Evolutionary conservation across 2,888 invertebrate species (phyloP).

Genomic region (Leptinotarsa peninsularis): DNA sequence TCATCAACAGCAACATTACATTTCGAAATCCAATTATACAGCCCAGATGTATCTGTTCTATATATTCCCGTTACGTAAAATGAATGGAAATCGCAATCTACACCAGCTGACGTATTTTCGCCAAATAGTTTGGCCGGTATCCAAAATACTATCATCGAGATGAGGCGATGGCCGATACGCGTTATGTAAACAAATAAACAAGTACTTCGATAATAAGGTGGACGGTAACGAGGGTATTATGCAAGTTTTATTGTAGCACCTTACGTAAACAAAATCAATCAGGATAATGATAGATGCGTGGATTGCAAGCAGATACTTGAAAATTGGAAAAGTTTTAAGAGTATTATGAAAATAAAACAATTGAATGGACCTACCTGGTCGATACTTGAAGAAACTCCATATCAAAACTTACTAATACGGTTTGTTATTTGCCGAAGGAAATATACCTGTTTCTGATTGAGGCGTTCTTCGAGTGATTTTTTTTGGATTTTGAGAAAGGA

Average conservation of each 20-base stretch:
- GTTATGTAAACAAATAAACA: conserved; percentile 19
- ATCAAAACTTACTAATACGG: too few species aligned
- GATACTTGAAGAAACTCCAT: too few species aligned
- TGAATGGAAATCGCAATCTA: conserved; percentile 4
- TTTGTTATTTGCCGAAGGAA: too few species aligned
- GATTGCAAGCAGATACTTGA: neutral
- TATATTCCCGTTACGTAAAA: conserved; percentile 24
- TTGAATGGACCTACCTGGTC: too few species aligned
- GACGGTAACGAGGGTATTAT: neutral
- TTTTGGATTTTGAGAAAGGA: too few species aligned
- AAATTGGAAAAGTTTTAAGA: neutral
- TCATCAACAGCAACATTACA: neutral
- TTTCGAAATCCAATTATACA: neutral
- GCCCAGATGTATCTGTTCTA: conserved; percentile 12
- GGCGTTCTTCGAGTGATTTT: too few species aligned
- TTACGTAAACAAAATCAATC: neutral
- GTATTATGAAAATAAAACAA: too few species aligned
- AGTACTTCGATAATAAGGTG: conserved; percentile 6
- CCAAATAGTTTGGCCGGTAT: conserved; percentile 24
- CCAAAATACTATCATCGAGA: conserved; percentile 21
- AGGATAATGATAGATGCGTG: neutral
- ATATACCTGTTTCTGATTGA: too few species aligned
- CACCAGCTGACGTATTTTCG: conserved; percentile 24
- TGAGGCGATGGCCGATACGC: conserved; percentile 16
- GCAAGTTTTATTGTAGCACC: neutral